Evolutionary conservation across 2,888 invertebrate species (phyloP).

Genomic region (Hydroisotoma schaefferi): DNA sequence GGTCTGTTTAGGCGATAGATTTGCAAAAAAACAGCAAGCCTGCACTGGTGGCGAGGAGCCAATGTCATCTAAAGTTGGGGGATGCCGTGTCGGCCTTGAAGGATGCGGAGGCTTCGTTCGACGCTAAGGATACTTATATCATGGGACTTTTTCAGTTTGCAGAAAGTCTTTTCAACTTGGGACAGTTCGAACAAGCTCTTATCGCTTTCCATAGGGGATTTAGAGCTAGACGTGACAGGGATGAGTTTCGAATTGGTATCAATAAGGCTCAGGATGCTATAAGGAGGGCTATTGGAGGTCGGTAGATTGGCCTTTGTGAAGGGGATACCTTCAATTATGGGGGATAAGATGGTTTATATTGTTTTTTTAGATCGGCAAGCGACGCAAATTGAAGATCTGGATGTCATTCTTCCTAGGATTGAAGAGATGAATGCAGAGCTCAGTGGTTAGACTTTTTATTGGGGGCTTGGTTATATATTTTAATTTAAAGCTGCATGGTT

Average conservation of each 20-base stretch:
- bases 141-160: slow-evolving; percentile 71
- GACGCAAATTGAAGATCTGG: slow-evolving; percentile 47
- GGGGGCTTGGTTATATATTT: neutral
- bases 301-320: neutral
- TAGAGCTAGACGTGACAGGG: slow-evolving; percentile 76
- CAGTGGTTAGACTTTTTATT: slow-evolving; percentile 17
- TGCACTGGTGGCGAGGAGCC: slow-evolving; percentile 81
- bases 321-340: neutral
- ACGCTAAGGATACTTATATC: slow-evolving; percentile 49
- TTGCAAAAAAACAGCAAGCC: slow-evolving; percentile 78
- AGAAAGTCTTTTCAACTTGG: slow-evolving; percentile 84
- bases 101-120: slow-evolving; percentile 79
- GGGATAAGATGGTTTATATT: neutral
- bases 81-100: slow-evolving; percentile 74
- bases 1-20: slow-evolving; percentile 78
- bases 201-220: slow-evolving; percentile 87
- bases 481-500: no score
- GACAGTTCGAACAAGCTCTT: slow-evolving; percentile 88
- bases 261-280: slow-evolving; percentile 93
- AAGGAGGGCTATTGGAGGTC: slow-evolving; percentile 76
- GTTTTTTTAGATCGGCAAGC: slow-evolving; percentile 34
- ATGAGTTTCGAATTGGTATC: slow-evolving; percentile 68
- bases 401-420: slow-evolving; percentile 41
- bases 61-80: slow-evolving; percentile 80
- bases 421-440: slow-evolving; percentile 35